Evolutionary conservation across 2,888 invertebrate genomes (phyloP).

Genomic region (Trichopoda pennipes): DNA sequence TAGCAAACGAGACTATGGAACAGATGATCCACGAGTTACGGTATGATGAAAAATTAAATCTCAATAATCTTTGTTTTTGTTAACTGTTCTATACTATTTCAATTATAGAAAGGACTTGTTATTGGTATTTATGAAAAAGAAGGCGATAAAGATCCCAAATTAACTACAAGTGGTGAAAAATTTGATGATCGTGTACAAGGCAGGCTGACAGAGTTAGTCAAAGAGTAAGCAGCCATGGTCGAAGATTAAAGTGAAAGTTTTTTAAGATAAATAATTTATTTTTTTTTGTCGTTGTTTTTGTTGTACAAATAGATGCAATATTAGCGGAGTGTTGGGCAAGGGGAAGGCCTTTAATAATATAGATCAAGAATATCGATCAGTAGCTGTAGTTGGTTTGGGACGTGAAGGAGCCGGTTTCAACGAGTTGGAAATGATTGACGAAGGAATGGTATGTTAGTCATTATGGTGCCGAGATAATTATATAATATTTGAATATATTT

Average conservation of each 20-base stretch:
- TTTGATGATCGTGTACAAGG: slow-evolving; percentile 82
- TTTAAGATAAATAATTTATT: background rate
- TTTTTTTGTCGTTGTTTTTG: too few relatives aligned
- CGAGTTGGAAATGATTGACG: slow-evolving; percentile 86
- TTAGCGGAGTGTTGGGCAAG: slow-evolving; percentile 76
- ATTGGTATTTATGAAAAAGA: slow-evolving; percentile 82
- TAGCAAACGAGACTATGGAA: slow-evolving; percentile 51
- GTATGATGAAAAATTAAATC: slow-evolving; percentile 54
- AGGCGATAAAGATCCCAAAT: slow-evolving; percentile 79
- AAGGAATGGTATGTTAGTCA: slow-evolving; percentile 83
- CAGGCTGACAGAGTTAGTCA: slow-evolving; percentile 80
- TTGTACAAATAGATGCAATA: slow-evolving; percentile 64
- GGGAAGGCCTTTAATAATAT: slow-evolving; percentile 83
- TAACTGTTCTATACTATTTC: background rate
- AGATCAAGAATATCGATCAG: slow-evolving; percentile 83
- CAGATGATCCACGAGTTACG: slow-evolving; percentile 70
- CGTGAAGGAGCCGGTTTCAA: slow-evolving; percentile 84
- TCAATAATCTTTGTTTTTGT: background rate
- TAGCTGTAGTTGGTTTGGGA: slow-evolving; percentile 87
- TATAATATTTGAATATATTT: too few relatives aligned
- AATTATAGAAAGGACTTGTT: slow-evolving; percentile 82
- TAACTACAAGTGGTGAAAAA: slow-evolving; percentile 82
- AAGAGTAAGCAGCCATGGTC: slow-evolving; percentile 76
- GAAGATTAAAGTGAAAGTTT: background rate
- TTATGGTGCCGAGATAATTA: background rate